Evolutionary conservation across 1,140 invertebrate species (phyloP).

Genomic region (Mya arenaria): DNA sequence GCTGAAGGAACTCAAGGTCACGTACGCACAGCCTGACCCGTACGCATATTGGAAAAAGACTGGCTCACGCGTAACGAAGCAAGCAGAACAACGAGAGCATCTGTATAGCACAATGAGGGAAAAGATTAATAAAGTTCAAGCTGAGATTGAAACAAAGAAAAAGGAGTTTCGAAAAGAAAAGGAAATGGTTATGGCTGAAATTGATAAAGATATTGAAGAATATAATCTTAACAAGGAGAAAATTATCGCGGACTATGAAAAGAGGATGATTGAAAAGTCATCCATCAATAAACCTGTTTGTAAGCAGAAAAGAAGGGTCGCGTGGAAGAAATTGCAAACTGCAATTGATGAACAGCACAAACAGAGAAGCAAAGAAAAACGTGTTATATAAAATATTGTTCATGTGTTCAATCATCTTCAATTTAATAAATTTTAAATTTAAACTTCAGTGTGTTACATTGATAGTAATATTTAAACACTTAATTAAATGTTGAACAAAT

Average conservation of each 20-base stretch:
- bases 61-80: conserved; percentile 82
- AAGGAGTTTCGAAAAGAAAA: background rate
- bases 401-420: background rate
- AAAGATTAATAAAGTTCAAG: background rate
- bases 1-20: conserved; percentile 89
- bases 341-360: background rate
- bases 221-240: background rate
- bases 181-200: background rate
- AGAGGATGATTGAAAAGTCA: background rate
- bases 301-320: background rate
- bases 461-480: too few relatives aligned
- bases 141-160: background rate
- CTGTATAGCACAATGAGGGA: background rate
- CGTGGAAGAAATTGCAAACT: background rate
- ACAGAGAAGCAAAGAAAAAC: background rate
- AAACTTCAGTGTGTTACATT: background rate
- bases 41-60: conserved; percentile 76
- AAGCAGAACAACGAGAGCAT: conserved; percentile 80
- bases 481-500: too few relatives aligned
- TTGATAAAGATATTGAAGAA: background rate
- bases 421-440: background rate
- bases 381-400: background rate
- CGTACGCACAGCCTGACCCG: conserved; percentile 83
- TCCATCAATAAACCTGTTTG: background rate
- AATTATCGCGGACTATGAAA: background rate